A percentile compares a stretch with the other conserved stretches of the same genome.
These are phyloP conservation scores for Ia io DNA, from an alignment of 2,113 vertebrate species.

Conservation along the genomic window DNA sequence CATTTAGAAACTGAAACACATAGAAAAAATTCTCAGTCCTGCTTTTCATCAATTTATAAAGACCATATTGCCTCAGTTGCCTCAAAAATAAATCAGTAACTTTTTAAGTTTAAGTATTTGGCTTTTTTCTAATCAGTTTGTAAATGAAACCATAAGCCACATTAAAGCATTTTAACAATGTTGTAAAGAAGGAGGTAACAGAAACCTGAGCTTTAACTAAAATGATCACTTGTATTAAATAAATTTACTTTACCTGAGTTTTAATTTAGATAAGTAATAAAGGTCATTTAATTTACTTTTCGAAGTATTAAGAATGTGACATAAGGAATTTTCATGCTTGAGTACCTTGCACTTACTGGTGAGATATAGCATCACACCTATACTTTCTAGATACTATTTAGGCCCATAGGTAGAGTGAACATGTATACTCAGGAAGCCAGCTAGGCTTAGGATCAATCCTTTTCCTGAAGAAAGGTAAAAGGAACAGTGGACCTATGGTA, in stretches of 20 bases:
- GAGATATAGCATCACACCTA: not conserved
- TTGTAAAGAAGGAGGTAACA: not conserved
- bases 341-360: not conserved
- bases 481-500: not conserved
- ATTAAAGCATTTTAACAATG: not conserved
- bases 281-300: constrained; percentile 13
- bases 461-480: not conserved
- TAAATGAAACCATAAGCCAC: constrained; percentile 16
- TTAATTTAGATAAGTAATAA: constrained; percentile 17
- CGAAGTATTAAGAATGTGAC: not conserved
- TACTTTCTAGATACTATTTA: constrained; percentile 15
- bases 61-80: not conserved
- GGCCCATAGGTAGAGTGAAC: not conserved
- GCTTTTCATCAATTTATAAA: constrained; percentile 32
- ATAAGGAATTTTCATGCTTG: not conserved
- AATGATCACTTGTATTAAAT: constrained; percentile 15
- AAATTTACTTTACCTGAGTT: constrained; percentile 6
- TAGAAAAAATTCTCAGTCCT: constrained; percentile 11
- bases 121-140: not conserved
- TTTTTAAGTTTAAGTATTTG: not conserved
- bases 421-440: not conserved
- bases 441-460: not conserved
- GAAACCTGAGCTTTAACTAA: constrained; percentile 15
- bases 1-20: constrained; percentile 35
- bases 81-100: constrained; percentile 31